Conservation (phyloP, 2,888 invertebrate species). For the Leptinotarsa haldemani region DNA sequence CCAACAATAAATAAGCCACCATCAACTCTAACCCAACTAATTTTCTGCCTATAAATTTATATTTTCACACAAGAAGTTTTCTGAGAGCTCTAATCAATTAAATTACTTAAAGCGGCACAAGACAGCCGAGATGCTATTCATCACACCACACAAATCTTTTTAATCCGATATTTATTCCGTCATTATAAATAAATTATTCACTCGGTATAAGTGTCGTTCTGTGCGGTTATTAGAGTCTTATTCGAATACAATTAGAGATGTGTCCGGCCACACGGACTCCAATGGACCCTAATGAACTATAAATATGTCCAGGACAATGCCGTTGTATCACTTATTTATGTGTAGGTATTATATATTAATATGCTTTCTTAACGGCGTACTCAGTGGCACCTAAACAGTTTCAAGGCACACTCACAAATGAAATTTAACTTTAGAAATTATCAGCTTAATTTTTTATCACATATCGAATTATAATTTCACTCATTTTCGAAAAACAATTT, state of each 20-base stretch:
- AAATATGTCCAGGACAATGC: conserved; percentile 65
- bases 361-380: conserved; percentile 49
- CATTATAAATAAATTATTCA: conserved; percentile 67
- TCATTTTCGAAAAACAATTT: no score
- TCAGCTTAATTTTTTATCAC: not conserved
- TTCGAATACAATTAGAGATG: conserved; percentile 66
- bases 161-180: conserved; percentile 67
- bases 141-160: conserved; percentile 66
- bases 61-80: conserved; percentile 58
- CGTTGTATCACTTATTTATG: conserved; percentile 65
- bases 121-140: conserved; percentile 59
- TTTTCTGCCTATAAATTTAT: conserved; percentile 65
- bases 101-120: conserved; percentile 48
- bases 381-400: conserved; percentile 40
- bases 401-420: no score
- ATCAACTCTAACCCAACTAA: conserved; percentile 60
- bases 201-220: conserved; percentile 59
- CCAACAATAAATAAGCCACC: conserved; percentile 52
- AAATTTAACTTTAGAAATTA: not conserved
- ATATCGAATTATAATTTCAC: no score
- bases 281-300: conserved; percentile 66
- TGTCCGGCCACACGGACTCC: conserved; percentile 64
- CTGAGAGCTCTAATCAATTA: conserved; percentile 58
- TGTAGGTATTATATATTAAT: conserved; percentile 64
- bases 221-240: conserved; percentile 64